Percentiles rank a stretch among this genome's conserved stretches.
Conservation (phyloP, 2,888 invertebrate species). For the Thereva unica region DNA sequence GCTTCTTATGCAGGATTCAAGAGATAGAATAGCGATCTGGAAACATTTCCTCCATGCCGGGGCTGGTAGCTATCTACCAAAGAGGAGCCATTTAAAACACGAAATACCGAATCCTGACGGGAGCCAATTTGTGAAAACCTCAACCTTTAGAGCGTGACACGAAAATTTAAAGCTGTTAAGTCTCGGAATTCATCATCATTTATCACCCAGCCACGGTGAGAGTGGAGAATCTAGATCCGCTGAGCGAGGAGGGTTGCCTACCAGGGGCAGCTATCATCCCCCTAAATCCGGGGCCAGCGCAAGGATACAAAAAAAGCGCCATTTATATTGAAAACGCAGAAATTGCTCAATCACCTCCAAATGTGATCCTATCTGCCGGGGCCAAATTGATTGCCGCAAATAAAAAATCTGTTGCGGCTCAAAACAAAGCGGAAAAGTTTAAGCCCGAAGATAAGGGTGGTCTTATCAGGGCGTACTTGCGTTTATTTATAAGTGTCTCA, state of each 20-base stretch:
- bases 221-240: not conserved
- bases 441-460: slow-evolving; percentile 31
- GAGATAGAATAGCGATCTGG: slow-evolving; percentile 6
- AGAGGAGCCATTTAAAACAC: not conserved
- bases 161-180: slow-evolving; percentile 38
- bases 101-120: slow-evolving; percentile 12
- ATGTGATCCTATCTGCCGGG: slow-evolving; percentile 36
- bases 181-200: slow-evolving; percentile 42
- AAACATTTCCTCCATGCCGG: not conserved
- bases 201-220: slow-evolving; percentile 37
- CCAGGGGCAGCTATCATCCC: not conserved
- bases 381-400: slow-evolving; percentile 40
- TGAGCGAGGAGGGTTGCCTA: slow-evolving; percentile 6
- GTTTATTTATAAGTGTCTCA: slow-evolving; percentile 34
- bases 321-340: slow-evolving; percentile 40
- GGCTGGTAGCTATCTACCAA: not conserved
- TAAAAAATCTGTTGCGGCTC: slow-evolving; percentile 41
- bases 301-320: slow-evolving; percentile 15
- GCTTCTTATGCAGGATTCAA: slow-evolving; percentile 1
- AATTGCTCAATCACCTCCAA: slow-evolving; percentile 43
- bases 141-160: slow-evolving; percentile 39
- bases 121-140: slow-evolving; percentile 34
- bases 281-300: too few relatives aligned
- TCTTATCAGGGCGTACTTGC: slow-evolving; percentile 39
- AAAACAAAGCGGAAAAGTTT: slow-evolving; percentile 37